A percentile compares a stretch with the other conserved stretches of the same genome.
phyloP scores from a whole-genome alignment of 2,888 invertebrate genomes.

The Archaeoteleia sp. region DNA sequence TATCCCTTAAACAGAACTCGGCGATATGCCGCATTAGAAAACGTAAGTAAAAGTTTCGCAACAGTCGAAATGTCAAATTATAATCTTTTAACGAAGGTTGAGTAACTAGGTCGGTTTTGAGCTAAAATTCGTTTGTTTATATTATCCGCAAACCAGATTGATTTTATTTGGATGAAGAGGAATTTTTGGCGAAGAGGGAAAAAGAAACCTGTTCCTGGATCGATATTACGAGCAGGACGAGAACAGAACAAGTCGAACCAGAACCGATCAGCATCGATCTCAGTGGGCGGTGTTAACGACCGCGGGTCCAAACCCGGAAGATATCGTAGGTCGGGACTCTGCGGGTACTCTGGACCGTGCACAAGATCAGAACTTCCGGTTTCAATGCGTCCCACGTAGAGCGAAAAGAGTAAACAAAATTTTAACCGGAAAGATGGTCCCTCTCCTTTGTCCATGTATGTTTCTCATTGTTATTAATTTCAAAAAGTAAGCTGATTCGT shows the following conservation, averaged over 20 bases:
- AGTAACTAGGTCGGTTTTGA: no score
- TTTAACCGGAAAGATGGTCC: conserved; percentile 8
- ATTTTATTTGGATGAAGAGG: no score
- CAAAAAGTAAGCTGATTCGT: no score
- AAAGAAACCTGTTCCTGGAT: conserved; percentile 19
- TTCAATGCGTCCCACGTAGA: conserved; percentile 41
- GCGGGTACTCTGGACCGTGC: conserved; percentile 48
- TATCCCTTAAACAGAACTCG: conserved; percentile 22
- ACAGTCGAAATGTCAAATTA: no score
- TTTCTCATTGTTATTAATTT: no score
- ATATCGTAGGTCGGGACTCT: conserved; percentile 62
- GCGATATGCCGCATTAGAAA: conserved; percentile 20
- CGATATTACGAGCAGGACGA: conserved; percentile 37
- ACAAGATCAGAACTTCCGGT: conserved; percentile 49
- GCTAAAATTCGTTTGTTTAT: no score
- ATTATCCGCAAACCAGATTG: no score
- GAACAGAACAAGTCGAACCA: conserved; percentile 54
- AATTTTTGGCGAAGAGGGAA: conserved; percentile 1
- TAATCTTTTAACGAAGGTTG: no score
- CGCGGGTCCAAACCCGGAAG: conserved; percentile 58
- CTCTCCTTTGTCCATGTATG: no score
- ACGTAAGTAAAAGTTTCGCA: no score
- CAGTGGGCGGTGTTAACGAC: conserved; percentile 61
- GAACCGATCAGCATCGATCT: conserved; percentile 50
- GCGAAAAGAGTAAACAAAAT: conserved; percentile 37